Base-by-base conservation (phyloP, 2,113 vertebrate genomes). In the Castor canadensis region DNA sequence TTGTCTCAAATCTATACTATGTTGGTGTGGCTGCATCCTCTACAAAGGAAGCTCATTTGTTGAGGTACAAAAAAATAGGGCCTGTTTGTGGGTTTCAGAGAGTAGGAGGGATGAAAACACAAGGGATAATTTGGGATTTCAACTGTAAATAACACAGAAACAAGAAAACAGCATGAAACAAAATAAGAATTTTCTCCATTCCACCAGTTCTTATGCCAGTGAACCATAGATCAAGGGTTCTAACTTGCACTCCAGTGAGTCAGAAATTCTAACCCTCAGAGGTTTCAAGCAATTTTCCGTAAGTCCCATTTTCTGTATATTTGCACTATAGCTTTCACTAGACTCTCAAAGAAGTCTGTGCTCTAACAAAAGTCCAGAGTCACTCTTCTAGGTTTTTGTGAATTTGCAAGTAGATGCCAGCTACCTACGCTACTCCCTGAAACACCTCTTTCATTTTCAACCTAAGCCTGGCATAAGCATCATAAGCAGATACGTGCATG, bases 161-260 rank as follows among this genome's bases (percentile, higher is more conserved):
- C 28, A 91, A 96, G 86, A 91, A 94, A 73, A 92, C 3, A 83
- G 30, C 30, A 80, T 58, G 73, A 91, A 97, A 95, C 45, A 67
- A 94, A 73, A 60, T 17, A 79, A 56, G 75, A 89, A 52, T 60
- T 52, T 35, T 82, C 56, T 73, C 49, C 32, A 28, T 58, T 54
- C 60, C 60, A 80, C 24, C 49, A 56, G 35, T 82, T 76, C 76
- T 93, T 79, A 5, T 26, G 49, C 15, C 87, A 92, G 32, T 84
- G 81, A 92, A 85, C 66, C 12, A 5, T 1, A 92, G 49, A 87
- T 73, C 60, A 81, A 95, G 62, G 45, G 9, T 72, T 94, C 52
- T 43, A 76, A 54, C 13, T 84, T 49, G 5, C 10, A 66, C 32
- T 76, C 56, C 69, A 62, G 22, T 1, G 28, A 88, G 77, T 67